A percentile compares a stretch with the other conserved stretches of the same genome.
These are phyloP conservation scores for Zaprionus bogoriensis DNA, from an alignment of 2,888 invertebrate genomes.

Conservation along the genomic window DNA sequence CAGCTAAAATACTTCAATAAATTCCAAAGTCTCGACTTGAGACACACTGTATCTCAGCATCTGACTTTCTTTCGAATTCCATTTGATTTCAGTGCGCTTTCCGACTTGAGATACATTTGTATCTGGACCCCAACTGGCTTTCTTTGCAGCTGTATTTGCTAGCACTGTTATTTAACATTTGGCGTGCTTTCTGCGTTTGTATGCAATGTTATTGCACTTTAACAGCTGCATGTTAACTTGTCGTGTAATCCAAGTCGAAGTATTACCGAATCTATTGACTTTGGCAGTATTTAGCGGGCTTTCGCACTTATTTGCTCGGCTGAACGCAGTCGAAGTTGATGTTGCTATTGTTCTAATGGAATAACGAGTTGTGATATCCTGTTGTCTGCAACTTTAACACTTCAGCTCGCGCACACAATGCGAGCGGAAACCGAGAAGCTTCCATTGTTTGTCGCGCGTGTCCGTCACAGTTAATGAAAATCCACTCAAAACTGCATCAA, in stretches of 20 bases:
- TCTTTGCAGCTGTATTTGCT: not conserved
- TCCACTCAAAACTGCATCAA: slow-evolving; percentile 22
- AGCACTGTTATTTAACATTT: not conserved
- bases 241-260: no score
- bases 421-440: slow-evolving; percentile 15
- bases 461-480: slow-evolving; percentile 11
- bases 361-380: not conserved
- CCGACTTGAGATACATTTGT: not conserved
- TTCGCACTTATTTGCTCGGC: not conserved
- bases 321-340: not conserved
- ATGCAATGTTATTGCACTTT: not conserved
- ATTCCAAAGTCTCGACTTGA: no score
- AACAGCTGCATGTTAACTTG: not conserved
- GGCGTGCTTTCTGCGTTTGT: not conserved
- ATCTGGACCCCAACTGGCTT: not conserved
- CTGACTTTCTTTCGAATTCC: no score
- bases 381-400: not conserved
- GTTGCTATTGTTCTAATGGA: not conserved
- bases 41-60: no score
- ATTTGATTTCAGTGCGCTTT: no score
- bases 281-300: not conserved
- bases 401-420: not conserved
- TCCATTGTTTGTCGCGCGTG: slow-evolving; percentile 10
- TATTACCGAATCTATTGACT: not conserved
- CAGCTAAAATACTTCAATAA: no score